Evolutionary conservation across 2,888 invertebrate species (phyloP), one percentile per base, ranked within the genome.

Genomic region (Rhagium mordax): DNA sequence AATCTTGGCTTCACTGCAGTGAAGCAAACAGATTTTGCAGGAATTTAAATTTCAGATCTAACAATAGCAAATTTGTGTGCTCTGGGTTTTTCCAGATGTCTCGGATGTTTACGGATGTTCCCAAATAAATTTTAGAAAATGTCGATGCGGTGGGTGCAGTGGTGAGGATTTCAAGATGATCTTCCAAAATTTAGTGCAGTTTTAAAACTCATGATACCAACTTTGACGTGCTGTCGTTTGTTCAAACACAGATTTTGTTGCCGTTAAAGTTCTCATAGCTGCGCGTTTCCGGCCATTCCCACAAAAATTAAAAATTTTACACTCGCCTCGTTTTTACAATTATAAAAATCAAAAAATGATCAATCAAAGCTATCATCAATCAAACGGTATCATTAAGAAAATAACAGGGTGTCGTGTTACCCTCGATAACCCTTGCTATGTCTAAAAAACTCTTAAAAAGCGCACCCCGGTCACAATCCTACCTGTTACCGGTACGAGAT

Each of bases 321-420:
- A 79, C 79, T 80, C 75, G 77, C 76, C 73, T 76, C 77, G 75
- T 64, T 79, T 78, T 74, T 62, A 79, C 79, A 76, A 79, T 80
- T 80, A 82, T 79, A 71, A 79, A 79, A 80, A 81, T 82, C 81
- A 79, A 81, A 83, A 82, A 81, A 81, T 81, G 80, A 83, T 83
- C 83, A 79, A 82, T 83, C 83, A 83, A 76, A 72, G 55, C 79
- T 74, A 82, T 81, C 82, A 84, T 83, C 84, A 83, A 83, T 83
- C 83, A 83, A 79, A 71, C 70, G 70, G 75, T 78, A 83, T 83
- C 84, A 84, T 84, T 84, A 84, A 82, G 74, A 77, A 76, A 74
- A 74, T 78, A 78, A 78, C 78, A 78, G 78, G 76, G 78, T 78
- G 78, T 78, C 78, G 71, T 75, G 75, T 78, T 78, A 74, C 78